A percentile compares a stretch with the other conserved stretches of the same genome.
Conservation (phyloP, 53 echinoderm and acorn worm species). For the Paelopatides confundens region DNA sequence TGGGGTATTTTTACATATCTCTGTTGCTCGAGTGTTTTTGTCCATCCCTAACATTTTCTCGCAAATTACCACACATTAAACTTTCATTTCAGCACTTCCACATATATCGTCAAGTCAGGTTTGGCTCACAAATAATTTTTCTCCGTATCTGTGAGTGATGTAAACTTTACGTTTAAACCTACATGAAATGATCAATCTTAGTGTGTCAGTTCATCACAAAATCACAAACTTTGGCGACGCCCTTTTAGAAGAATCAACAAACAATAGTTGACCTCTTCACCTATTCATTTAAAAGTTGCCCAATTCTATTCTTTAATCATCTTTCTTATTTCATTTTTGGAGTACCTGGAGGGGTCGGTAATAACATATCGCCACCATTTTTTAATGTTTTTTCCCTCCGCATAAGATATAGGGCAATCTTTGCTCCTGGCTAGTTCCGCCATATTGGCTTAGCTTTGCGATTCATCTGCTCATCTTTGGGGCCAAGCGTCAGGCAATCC, state of each 20-base stretch:
- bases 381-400: background rate
- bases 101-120: no score
- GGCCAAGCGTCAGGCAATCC: conserved; percentile 38
- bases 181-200: no score
- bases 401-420: conserved; percentile 32
- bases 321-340: background rate
- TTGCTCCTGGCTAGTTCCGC: conserved; percentile 29
- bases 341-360: conserved; percentile 19
- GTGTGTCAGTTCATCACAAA: no score
- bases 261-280: conserved; percentile 4
- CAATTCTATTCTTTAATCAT: background rate
- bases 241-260: background rate
- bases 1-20: no score
- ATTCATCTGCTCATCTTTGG: conserved; percentile 43
- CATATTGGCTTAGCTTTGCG: conserved; percentile 42
- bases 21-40: no score
- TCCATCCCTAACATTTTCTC: no score
- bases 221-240: no score
- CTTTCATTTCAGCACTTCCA: no score
- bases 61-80: no score
- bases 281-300: background rate
- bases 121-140: no score
- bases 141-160: no score
- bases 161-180: no score
- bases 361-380: conserved; percentile 30